phyloP scores from a whole-genome alignment of 2,888 invertebrate genomes.

The Cataglyphis altisquamis region DNA sequence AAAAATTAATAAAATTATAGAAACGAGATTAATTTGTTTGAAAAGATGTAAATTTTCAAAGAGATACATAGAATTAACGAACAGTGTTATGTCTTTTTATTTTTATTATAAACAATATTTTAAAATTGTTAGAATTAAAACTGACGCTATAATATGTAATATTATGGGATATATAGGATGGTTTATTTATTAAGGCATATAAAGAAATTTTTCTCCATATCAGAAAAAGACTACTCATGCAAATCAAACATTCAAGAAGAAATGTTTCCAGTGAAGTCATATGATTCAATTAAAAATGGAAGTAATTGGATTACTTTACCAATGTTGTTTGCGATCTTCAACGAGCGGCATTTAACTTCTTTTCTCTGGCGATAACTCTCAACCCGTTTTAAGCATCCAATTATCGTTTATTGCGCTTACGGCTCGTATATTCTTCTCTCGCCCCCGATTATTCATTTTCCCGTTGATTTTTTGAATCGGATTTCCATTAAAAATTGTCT shows the following conservation, averaged over 20 bases:
- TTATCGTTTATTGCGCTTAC: constrained; percentile 50
- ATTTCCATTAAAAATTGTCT: constrained; percentile 29
- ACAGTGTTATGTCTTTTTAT: neutral
- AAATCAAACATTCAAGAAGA: constrained; percentile 13
- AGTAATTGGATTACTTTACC: constrained; percentile 44
- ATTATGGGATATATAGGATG: neutral
- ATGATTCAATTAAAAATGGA: constrained; percentile 37
- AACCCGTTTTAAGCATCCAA: constrained; percentile 48
- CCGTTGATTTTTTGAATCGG: constrained; percentile 30
- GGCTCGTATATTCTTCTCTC: constrained; percentile 5
- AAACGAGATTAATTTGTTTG: neutral
- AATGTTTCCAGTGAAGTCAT: constrained; percentile 15
- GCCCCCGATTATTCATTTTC: constrained; percentile 35
- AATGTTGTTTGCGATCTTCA: constrained; percentile 43
- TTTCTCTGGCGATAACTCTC: constrained; percentile 43
- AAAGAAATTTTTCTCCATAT: neutral
- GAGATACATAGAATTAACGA: too few species aligned
- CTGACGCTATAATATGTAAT: neutral
- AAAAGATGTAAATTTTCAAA: neutral
- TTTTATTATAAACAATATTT: neutral
- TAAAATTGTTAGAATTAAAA: neutral
- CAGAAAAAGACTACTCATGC: neutral
- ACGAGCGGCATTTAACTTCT: constrained; percentile 42
- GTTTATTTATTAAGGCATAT: neutral
- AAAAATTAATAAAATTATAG: constrained; percentile 10